Evolutionary conservation across 2,888 invertebrate genomes (phyloP), one percentile per base, ranked within the genome.

Genomic region (Hartigia nigra): DNA sequence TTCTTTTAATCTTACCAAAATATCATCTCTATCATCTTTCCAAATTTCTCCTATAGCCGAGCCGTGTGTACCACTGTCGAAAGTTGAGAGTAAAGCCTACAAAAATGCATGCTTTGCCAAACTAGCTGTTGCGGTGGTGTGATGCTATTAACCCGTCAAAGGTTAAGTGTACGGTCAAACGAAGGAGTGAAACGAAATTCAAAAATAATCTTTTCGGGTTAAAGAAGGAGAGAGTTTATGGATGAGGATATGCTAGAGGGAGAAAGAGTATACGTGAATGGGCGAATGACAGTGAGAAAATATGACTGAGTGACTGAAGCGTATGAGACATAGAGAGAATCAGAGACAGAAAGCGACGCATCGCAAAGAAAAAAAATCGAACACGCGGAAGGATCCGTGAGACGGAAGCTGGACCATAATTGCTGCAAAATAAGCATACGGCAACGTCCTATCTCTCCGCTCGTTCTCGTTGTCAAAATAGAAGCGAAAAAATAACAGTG

Each of bases 51-150:
- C 55, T 55, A 55, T 55, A 55, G 55, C 55, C 55, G 55, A 55
- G 55, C 55, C 55, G 55, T 23, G 55, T 55, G 55, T 23, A 23
- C 55, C 23, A 55, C 55, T 55, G 23, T 55, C 55, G 9, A 55
- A 55, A 23, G 55, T 55, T 55, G 23, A 55, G 55, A 55, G 23
- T 55, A 55, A 75, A 81, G 75, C 80, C 78, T 78, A 75, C 23
- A 55, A 80, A 87, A 85, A 85, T 88, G 90, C 90, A 90, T 90
- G 90, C 83, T 87, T 88, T 90, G 88, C 84, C 88, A 87, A 79
- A 86, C 85, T 89, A 85, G 86, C 86, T 87, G 87, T 91, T 91
- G 88, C 89, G 88, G 90, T 91, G 90, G 90, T 91, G 90, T 91
- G 91, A 85, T 86, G 86, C 88, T 91, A 89, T 89, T 89, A 89